phyloP scores from a whole-genome alignment of 2,113 vertebrate genomes.

The Geococcyx californianus region DNA sequence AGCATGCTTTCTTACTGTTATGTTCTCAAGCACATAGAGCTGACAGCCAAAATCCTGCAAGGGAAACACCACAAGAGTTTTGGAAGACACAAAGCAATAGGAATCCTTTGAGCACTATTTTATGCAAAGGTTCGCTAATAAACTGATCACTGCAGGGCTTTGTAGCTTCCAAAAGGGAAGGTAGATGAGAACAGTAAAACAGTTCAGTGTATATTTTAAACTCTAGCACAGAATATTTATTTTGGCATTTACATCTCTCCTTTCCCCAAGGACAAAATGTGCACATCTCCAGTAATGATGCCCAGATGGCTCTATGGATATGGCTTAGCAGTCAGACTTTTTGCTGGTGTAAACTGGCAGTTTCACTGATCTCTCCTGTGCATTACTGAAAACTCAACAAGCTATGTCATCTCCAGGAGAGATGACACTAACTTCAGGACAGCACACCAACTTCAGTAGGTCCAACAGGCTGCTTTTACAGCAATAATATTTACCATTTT shows the following conservation, averaged over 20 bases:
- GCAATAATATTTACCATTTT: background rate
- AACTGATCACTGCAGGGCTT: background rate
- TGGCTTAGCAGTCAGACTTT: background rate
- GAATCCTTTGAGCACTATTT: background rate
- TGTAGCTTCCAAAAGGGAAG: background rate
- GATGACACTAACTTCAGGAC: too few relatives aligned
- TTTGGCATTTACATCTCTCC: constrained; percentile 33
- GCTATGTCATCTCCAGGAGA: background rate
- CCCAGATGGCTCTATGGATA: constrained; percentile 30
- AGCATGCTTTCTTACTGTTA: background rate
- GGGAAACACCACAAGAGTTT: background rate
- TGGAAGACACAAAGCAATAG: background rate
- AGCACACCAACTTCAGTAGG: background rate
- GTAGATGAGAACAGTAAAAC: background rate
- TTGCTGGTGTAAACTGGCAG: background rate
- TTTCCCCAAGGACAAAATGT: constrained; percentile 34
- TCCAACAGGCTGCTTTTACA: background rate
- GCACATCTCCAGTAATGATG: constrained; percentile 24
- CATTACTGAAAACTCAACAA: background rate
- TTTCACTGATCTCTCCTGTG: background rate
- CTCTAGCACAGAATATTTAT: constrained; percentile 4
- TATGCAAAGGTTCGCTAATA: background rate
- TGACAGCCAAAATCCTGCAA: background rate
- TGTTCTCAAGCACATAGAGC: background rate
- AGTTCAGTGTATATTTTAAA: background rate